These are phyloP conservation scores for Yponomeuta plumbellus DNA, from an alignment of 2,888 invertebrate genomes.

Conservation along the genomic window DNA sequence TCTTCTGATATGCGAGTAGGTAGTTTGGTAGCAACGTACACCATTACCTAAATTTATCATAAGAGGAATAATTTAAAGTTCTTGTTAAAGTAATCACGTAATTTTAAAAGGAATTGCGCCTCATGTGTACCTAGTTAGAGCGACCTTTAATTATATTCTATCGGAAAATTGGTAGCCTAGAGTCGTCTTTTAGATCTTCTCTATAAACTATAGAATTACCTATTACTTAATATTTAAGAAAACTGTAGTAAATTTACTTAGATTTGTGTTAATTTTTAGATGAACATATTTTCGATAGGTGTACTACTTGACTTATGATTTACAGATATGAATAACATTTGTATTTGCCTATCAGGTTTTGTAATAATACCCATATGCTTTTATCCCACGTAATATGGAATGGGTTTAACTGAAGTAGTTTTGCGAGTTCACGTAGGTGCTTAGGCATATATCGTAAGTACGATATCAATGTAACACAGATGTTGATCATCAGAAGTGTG, in stretches of 20 bases:
- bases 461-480: background rate
- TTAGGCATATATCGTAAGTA: constrained; percentile 17
- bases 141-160: background rate
- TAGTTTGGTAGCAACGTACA: background rate
- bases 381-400: constrained; percentile 3
- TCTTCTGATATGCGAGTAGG: background rate
- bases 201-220: constrained; percentile 50
- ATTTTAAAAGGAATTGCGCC: constrained; percentile 6
- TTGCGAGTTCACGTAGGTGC: constrained; percentile 22
- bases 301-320: constrained; percentile 22
- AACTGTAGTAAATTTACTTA: constrained; percentile 28
- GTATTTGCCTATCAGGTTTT: background rate
- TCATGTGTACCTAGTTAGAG: background rate
- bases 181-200: constrained; percentile 60
- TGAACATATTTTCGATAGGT: constrained; percentile 64
- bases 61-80: background rate
- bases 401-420: constrained; percentile 14
- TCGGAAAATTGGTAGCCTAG: constrained; percentile 31
- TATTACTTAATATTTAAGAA: constrained; percentile 23
- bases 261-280: constrained; percentile 54
- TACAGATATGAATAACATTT: constrained; percentile 21
- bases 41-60: background rate
- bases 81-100: background rate
- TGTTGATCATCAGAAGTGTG: background rate
- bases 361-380: constrained; percentile 1